A percentile compares a stretch with the other conserved stretches of the same genome.
Evolutionary conservation across 2,888 invertebrate species (phyloP).

Genomic region (Petrophora chlorosata): DNA sequence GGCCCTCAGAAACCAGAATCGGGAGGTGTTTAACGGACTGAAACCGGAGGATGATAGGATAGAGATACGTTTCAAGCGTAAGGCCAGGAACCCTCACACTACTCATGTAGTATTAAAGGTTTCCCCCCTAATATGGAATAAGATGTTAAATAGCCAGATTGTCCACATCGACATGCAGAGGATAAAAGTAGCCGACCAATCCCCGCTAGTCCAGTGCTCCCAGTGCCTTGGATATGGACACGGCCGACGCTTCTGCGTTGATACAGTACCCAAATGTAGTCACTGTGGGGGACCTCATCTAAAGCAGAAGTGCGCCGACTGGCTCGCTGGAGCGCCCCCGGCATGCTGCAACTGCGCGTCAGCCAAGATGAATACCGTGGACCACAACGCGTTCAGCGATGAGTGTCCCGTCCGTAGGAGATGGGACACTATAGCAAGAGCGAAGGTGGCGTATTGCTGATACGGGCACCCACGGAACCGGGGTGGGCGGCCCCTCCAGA

Average conservation of each 20-base stretch:
- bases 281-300: conserved; percentile 22
- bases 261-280: conserved; percentile 2
- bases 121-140: not conserved
- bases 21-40: too few species aligned
- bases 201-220: conserved; percentile 26
- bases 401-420: not conserved
- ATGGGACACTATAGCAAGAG: not conserved
- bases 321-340: not conserved
- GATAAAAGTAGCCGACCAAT: conserved; percentile 24
- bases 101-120: too few species aligned
- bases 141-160: conserved; percentile 5
- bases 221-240: conserved; percentile 10
- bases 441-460: not conserved
- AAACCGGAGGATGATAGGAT: too few species aligned
- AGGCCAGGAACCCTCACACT: too few species aligned
- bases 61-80: too few species aligned
- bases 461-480: not conserved
- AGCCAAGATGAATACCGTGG: not conserved
- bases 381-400: conserved; percentile 1
- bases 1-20: too few species aligned
- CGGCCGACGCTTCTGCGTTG: conserved; percentile 7
- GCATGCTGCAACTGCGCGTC: not conserved
- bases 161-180: conserved; percentile 32
- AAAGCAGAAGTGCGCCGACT: conserved; percentile 4
- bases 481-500: not conserved